Conservation (phyloP, 2,113 vertebrate species). For the Oryzias woworae region DNA sequence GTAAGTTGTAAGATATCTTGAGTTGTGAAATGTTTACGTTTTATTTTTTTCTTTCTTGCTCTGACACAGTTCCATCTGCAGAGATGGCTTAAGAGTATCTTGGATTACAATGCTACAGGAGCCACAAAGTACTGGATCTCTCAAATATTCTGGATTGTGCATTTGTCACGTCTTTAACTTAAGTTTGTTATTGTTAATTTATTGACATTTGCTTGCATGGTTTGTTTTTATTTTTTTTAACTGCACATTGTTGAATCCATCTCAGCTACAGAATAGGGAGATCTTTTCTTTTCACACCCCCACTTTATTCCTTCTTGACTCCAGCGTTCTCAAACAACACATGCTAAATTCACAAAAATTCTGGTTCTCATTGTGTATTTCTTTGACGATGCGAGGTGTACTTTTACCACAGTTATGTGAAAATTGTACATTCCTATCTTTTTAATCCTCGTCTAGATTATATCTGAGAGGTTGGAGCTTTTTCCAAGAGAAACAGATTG, state of each 20-base stretch:
- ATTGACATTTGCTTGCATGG: background rate
- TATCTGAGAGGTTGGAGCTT: conserved; percentile 5
- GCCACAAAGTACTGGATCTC: too few species aligned
- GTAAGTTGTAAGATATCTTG: conserved; percentile 39
- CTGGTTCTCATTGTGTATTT: conserved; percentile 2
- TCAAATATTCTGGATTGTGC: conserved; percentile 4
- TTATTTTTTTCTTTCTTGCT: conserved; percentile 29
- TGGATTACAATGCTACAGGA: background rate
- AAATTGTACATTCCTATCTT: background rate
- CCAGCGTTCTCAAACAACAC: too few species aligned
- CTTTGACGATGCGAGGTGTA: too few species aligned
- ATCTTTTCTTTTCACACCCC: too few species aligned
- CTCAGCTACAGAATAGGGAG: conserved; percentile 9
- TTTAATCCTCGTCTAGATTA: conserved; percentile 7
- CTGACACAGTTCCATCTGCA: conserved; percentile 32
- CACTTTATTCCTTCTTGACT: too few species aligned
- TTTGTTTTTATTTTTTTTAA: conserved; percentile 16
- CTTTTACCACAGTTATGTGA: too few species aligned
- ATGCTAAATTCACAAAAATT: background rate
- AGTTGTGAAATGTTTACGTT: conserved; percentile 23
- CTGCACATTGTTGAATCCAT: conserved; percentile 44
- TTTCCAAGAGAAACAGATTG: conserved; percentile 12
- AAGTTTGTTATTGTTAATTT: conserved; percentile 7
- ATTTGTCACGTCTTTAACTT: conserved; percentile 5
- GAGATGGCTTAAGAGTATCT: conserved; percentile 7